phyloP scores from a whole-genome alignment of 2,113 vertebrate genomes.

The Anser cygnoides region DNA sequence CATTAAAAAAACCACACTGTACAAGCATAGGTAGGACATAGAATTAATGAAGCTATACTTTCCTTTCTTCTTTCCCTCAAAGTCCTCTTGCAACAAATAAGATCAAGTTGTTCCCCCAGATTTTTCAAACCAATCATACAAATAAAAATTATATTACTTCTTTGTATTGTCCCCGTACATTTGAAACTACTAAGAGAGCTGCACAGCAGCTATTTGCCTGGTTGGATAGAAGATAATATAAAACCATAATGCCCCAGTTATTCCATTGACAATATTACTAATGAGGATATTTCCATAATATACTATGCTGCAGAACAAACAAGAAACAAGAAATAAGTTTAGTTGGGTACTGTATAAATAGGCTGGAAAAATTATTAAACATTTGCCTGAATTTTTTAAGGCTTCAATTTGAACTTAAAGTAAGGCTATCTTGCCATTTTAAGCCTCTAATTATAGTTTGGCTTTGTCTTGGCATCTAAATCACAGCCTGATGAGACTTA shows the following conservation, averaged over 20 bases:
- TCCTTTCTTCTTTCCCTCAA: not conserved
- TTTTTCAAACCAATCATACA: not conserved
- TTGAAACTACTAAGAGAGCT: slow-evolving; percentile 25
- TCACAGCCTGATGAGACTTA: slow-evolving; percentile 29
- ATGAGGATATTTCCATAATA: slow-evolving; percentile 3
- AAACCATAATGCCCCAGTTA: slow-evolving; percentile 13
- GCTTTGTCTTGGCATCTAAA: slow-evolving; percentile 30
- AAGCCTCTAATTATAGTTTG: slow-evolving; percentile 37
- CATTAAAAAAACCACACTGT: not conserved
- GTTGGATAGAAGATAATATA: not conserved
- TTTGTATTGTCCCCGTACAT: not conserved
- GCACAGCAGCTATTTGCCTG: not conserved
- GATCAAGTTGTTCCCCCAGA: not conserved
- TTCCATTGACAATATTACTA: not conserved
- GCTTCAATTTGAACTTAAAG: slow-evolving; percentile 14
- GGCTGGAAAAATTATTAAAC: not conserved
- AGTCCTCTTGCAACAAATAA: not conserved
- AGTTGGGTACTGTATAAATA: not conserved
- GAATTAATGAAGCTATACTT: not conserved
- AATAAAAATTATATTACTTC: not conserved
- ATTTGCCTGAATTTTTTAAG: not conserved
- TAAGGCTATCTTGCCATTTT: slow-evolving; percentile 41
- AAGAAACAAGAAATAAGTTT: not conserved
- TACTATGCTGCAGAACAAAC: not conserved
- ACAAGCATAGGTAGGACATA: not conserved